Conservation (phyloP, 2,797 vertebrate genomes). For the Tenualosa thibaudeaui region DNA sequence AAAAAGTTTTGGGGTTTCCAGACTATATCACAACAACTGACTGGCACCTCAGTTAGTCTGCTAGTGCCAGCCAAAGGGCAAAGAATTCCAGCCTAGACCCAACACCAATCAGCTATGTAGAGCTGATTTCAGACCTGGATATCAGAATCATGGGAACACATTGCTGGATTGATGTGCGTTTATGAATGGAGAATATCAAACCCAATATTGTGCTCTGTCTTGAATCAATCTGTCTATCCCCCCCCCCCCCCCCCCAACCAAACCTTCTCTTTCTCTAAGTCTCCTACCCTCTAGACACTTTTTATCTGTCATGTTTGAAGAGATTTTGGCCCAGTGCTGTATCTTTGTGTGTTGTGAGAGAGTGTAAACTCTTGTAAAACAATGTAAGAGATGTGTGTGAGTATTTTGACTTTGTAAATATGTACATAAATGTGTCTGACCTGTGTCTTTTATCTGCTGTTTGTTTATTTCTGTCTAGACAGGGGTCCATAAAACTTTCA, state of each 20-base stretch:
- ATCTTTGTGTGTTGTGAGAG: slow-evolving; percentile 43
- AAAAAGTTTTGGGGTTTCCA: neutral
- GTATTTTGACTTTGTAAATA: slow-evolving; percentile 95
- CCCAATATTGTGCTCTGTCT: slow-evolving; percentile 72
- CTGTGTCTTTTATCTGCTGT: slow-evolving; percentile 61
- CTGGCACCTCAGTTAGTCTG: neutral
- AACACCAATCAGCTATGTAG: neutral
- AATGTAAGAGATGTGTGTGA: slow-evolving; percentile 85
- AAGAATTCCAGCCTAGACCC: neutral
- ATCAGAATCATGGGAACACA: slow-evolving; percentile 53
- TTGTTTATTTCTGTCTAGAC: neutral
- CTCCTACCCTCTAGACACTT: slow-evolving; percentile 39
- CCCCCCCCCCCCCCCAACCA: neutral
- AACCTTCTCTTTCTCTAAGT: slow-evolving; percentile 30
- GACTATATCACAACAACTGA: slow-evolving; percentile 6
- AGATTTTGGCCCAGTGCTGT: slow-evolving; percentile 43
- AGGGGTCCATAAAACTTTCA: neutral
- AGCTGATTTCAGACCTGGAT: slow-evolving; percentile 38
- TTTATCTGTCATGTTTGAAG: slow-evolving; percentile 52
- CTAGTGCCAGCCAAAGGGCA: neutral
- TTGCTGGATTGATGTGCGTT: slow-evolving; percentile 71
- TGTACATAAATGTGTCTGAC: slow-evolving; percentile 89
- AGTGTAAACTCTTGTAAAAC: slow-evolving; percentile 51
- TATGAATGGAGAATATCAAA: slow-evolving; percentile 77
- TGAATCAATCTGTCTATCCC: slow-evolving; percentile 27